A percentile compares a stretch with the other conserved stretches of the same genome.
Evolutionary conservation across 1,140 invertebrate genomes (phyloP).

Genomic region (Mamestra configurata): DNA sequence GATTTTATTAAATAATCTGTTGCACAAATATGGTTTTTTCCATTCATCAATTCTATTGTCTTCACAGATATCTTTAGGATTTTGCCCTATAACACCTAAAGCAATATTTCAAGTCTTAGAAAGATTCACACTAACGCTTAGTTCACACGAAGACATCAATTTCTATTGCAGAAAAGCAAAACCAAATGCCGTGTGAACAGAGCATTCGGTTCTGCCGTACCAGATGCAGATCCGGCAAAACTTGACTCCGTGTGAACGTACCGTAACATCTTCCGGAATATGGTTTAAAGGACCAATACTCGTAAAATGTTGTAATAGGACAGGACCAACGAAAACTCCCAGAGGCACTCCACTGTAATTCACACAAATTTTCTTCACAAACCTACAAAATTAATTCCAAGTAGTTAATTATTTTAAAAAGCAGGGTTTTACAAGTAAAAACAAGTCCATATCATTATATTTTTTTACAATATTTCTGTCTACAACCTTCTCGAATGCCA

Average conservation of each 20-base stretch:
- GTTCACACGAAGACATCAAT: too few species aligned
- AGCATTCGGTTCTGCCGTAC: too few species aligned
- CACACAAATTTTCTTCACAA: background rate
- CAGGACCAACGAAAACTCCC: background rate
- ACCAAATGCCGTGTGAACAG: too few species aligned
- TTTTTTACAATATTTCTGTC: background rate
- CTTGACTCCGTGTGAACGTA: too few species aligned
- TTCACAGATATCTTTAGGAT: background rate
- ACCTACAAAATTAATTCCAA: background rate
- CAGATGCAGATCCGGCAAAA: too few species aligned
- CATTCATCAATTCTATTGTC: background rate
- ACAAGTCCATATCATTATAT: background rate
- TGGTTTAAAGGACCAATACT: too few species aligned
- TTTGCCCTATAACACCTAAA: too few species aligned
- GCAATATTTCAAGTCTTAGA: too few species aligned
- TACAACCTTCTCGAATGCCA: constrained; percentile 10
- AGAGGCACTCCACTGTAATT: background rate
- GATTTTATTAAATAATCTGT: background rate
- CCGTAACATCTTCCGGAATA: too few species aligned
- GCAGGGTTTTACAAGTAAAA: background rate
- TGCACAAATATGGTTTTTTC: background rate
- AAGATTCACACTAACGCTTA: too few species aligned
- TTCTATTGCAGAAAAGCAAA: too few species aligned
- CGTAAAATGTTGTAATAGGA: too few species aligned
- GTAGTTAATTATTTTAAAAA: background rate